Conservation (phyloP, 2,888 invertebrate species). For the Chymomyza procnemis region DNA sequence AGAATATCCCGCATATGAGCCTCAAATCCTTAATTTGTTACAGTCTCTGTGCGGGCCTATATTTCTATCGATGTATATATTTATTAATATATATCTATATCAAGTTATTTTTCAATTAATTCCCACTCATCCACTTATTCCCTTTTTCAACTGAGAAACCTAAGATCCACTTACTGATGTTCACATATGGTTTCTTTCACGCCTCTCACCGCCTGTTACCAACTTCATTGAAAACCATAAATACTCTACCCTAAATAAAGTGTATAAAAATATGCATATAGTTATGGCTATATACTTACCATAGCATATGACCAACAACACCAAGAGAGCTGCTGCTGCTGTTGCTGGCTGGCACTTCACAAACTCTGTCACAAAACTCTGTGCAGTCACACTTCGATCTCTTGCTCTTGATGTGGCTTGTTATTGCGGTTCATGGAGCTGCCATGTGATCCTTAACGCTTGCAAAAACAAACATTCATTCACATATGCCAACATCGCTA, state of each 20-base stretch:
- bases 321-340: background rate
- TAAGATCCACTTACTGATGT: no score
- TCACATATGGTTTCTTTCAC: background rate
- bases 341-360: constrained; percentile 13
- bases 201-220: background rate
- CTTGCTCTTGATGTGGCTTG: constrained; percentile 35
- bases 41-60: no score
- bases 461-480: constrained; percentile 69
- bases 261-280: background rate
- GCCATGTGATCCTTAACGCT: constrained; percentile 49
- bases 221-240: background rate
- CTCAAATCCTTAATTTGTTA: no score
- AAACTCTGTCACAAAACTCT: constrained; percentile 7
- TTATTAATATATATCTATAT: no score
- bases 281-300: background rate
- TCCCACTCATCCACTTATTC: no score
- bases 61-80: no score
- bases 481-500: constrained; percentile 68
- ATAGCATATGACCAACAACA: background rate
- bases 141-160: no score
- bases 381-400: constrained; percentile 28
- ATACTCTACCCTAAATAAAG: background rate
- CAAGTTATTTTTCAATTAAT: no score
- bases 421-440: constrained; percentile 29
- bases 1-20: no score